phyloP scores from a whole-genome alignment of 2,113 vertebrate species.

The Syrrhaptes paradoxus region DNA sequence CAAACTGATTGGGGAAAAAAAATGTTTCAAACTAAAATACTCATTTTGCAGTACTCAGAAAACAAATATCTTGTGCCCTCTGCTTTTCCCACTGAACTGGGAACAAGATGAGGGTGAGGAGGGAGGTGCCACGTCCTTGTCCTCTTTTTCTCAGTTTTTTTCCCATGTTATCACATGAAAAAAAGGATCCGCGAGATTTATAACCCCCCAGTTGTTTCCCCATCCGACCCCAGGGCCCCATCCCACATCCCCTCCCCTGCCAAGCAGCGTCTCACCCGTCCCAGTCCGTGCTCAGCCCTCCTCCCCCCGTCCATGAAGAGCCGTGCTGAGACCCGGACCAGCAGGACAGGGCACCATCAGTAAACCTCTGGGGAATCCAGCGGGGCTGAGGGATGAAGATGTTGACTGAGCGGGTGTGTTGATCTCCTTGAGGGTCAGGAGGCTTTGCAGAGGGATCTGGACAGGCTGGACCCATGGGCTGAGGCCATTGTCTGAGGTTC shows the following conservation, averaged over 20 bases:
- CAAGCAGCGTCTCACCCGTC: fast-evolving
- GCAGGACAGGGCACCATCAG: fast-evolving
- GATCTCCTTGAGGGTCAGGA: too few species aligned
- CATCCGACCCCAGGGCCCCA: not conserved
- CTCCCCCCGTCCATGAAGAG: not conserved
- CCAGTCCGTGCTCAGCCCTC: not conserved
- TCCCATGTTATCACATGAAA: not conserved
- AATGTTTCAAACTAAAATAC: not conserved
- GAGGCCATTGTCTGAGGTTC: too few species aligned
- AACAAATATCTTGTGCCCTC: not conserved
- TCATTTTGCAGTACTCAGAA: not conserved
- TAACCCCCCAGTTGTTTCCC: not conserved
- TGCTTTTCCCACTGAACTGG: not conserved
- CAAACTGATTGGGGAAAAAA: not conserved
- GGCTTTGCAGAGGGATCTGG: too few species aligned
- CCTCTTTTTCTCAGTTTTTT: not conserved
- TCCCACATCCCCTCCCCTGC: not conserved
- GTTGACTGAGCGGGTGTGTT: too few species aligned
- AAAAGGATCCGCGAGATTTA: not conserved
- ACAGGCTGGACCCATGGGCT: too few species aligned
- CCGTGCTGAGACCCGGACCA: too few species aligned
- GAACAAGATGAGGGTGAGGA: not conserved
- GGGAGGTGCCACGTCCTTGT: fast-evolving
- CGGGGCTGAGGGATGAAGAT: too few species aligned
- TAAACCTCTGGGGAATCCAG: not conserved